A percentile compares a stretch with the other conserved stretches of the same genome.
Conservation (phyloP, 2,888 invertebrate species). For the Heliconius aoede region DNA sequence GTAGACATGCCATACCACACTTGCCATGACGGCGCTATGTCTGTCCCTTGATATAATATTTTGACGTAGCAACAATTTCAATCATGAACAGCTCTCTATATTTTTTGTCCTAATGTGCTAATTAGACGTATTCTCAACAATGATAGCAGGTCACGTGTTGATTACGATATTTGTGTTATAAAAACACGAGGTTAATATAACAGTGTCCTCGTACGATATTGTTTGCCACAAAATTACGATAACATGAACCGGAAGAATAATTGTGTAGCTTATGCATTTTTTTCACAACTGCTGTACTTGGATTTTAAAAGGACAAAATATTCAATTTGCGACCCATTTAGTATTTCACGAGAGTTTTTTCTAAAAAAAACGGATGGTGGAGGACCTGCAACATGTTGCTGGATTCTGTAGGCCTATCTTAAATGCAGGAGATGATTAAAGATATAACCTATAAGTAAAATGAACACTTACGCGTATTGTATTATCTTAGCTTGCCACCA, state of each 20-base stretch:
- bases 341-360: neutral
- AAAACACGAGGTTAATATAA: constrained; percentile 15
- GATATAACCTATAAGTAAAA: neutral
- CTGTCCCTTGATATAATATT: neutral
- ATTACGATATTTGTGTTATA: constrained; percentile 9
- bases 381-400: neutral
- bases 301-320: neutral
- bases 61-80: neutral
- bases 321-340: neutral
- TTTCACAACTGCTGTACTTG: neutral
- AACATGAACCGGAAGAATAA: neutral
- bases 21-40: neutral
- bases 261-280: neutral
- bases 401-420: neutral
- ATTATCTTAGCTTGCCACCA: constrained; percentile 81
- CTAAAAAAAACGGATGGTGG: neutral
- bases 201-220: neutral
- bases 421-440: neutral
- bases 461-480: constrained; percentile 75
- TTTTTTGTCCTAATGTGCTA: neutral
- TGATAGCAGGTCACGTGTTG: constrained; percentile 21
- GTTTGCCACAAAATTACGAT: neutral
- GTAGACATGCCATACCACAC: too few species aligned
- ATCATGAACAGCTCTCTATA: neutral
- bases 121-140: constrained; percentile 4